These are phyloP conservation scores for Ara ararauna DNA, from an alignment of 2,797 vertebrate species.

Conservation along the genomic window DNA sequence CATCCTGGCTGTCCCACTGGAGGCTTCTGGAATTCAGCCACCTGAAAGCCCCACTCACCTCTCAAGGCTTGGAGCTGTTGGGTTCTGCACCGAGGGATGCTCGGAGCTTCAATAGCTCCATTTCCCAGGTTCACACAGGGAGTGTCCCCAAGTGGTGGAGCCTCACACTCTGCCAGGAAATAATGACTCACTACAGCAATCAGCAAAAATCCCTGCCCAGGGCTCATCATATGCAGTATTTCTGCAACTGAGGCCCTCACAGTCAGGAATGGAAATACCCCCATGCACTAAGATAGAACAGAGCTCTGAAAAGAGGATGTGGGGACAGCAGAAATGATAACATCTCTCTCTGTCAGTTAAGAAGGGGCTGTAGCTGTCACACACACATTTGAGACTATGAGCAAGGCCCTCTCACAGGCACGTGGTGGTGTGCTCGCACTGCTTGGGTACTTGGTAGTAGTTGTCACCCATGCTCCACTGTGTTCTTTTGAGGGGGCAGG, in stretches of 20 bases:
- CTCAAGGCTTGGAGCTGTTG: background rate
- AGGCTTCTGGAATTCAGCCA: background rate
- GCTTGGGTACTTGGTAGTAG: background rate
- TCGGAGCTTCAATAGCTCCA: background rate
- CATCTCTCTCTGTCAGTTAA: background rate
- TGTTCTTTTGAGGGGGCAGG: background rate
- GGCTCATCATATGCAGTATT: background rate
- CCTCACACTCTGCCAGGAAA: background rate
- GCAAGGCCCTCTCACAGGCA: background rate
- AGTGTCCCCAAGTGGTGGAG: background rate
- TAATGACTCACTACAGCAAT: background rate
- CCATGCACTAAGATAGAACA: background rate
- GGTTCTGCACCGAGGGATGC: background rate
- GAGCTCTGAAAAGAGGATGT: background rate
- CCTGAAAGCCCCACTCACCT: background rate
- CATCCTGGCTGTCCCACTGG: background rate
- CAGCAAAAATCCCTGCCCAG: background rate
- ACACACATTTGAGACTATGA: background rate
- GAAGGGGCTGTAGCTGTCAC: background rate
- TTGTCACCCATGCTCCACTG: background rate
- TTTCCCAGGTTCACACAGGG: background rate
- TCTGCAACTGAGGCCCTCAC: background rate
- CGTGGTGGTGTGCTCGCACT: accelerated
- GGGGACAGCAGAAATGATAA: background rate
- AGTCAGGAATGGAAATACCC: background rate